A percentile compares a stretch with the other conserved stretches of the same genome.
Conservation (phyloP, 2,113 vertebrate genomes). For the Alectura lathami region DNA sequence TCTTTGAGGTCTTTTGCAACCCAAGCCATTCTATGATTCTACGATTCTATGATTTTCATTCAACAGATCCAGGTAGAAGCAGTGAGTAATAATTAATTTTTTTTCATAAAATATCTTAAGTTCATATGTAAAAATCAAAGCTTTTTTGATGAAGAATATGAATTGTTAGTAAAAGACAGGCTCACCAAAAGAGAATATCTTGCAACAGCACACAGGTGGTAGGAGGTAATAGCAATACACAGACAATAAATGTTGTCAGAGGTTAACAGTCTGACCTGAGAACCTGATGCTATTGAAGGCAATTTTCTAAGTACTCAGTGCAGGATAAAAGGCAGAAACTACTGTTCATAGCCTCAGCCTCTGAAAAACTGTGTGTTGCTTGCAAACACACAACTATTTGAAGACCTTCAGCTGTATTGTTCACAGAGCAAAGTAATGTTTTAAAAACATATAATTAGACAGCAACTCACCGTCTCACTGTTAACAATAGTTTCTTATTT, state of each 20-base stretch:
- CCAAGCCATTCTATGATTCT: too few relatives aligned
- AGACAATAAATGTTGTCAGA: not conserved
- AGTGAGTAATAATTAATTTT: slow-evolving; percentile 47
- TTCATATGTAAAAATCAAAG: not conserved
- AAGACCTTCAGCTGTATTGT: not conserved
- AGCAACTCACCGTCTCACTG: not conserved
- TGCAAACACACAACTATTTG: not conserved
- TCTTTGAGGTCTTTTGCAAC: too few relatives aligned
- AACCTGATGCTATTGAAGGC: not conserved
- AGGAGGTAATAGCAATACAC: not conserved
- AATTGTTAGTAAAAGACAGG: not conserved
- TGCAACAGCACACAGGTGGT: not conserved
- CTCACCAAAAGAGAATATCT: not conserved
- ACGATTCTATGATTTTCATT: too few relatives aligned
- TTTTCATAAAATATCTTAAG: slow-evolving; percentile 16
- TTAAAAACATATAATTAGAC: not conserved
- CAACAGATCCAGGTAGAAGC: not conserved
- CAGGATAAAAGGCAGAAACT: not conserved
- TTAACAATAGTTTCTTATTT: not conserved
- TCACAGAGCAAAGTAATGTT: not conserved
- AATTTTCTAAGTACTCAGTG: not conserved
- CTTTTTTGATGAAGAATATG: not conserved
- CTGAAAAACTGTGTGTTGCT: not conserved
- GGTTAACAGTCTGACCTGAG: not conserved
- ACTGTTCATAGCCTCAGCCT: not conserved